Evolutionary conservation across 1,140 invertebrate genomes (phyloP), one percentile per base, ranked within the genome.

Genomic region (Homalodisca vitripennis): DNA sequence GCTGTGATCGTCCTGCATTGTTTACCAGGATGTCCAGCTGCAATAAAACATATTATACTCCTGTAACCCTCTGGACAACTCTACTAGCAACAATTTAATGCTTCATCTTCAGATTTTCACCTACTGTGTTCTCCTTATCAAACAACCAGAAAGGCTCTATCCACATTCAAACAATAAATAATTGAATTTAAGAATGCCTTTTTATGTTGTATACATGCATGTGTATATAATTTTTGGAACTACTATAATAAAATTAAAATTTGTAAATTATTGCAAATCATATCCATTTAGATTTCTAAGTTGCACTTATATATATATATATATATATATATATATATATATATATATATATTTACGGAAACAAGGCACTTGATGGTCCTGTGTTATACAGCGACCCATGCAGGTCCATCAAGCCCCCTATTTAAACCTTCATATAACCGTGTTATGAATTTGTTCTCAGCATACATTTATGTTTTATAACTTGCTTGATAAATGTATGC

Each of bases 1-100:
- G 78, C 80, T 96, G 93, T 32, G 89, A 89, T 71, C 92, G 79
- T 2, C 92, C 92, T 17, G 92, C 92, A 81, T 94, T 94, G 75
- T 91, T 92, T 0, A 94, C 84, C 24, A 94, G 80, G 69, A 94
- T 86, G 79, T 94, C 90, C 12, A 94, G 75, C 87, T 88, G 70
- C 30, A 78, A 76, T 71, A 66, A 73, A n/a, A 65, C 55, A 48
- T 55, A 53, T 14, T 10, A 41, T 55, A 55, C 55, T 69, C 6
- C 17, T 41, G 34, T 41, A 41, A 10, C 34, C 34, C 6, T 6
- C 34, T 51, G 53, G 12, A 48, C 60, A 51, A 24, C 1, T 63
- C 47, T 0, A n/a, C n/a, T n/a, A n/a, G n/a, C n/a, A n/a, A n/a
- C n/a, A n/a, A n/a, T n/a, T n/a, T n/a, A n/a, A n/a, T 17, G 6